Base-by-base conservation (phyloP, 2,888 invertebrate genomes). In the Drosophila nr. perissopoda region DNA sequence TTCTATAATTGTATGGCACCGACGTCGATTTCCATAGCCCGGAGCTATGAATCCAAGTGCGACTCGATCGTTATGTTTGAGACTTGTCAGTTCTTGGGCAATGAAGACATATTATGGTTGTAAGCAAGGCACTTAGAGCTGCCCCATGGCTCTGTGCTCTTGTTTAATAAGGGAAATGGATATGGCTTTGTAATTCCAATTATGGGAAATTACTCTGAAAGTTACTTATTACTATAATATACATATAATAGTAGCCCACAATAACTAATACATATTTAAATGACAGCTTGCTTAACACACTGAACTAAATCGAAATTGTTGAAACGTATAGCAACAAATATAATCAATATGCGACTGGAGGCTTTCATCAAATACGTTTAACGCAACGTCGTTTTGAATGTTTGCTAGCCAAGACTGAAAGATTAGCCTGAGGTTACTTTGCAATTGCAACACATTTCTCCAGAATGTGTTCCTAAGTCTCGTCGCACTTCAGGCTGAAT, bases 21-120 rank as follows among this genome's bases (percentile, higher is more conserved):
- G 68, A 73, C 69, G 78, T 67, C 76, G 73, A 85, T 85, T 85
- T 85, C 76, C 78, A 78, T 72, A 64, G 67, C 87, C 78, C 13
- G 51, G 13, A 71, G 69, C 57, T 69, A 65, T 54, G 73, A 78
- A 73, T 87, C 38, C 63, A 66, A 45, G 59, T 48, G 61, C 72
- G 29, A 54, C 34, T 52, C 52, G 58, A 63, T 74, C 62, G 60
- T 51, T 73, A 18, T 59, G 67, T 72, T 61, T 21, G 52, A 29
- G 48, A 57, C 62, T 68, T 78, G 76, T 69, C 74, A 74, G 77
- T 78, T 69, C 38, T 63, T 58, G 63, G 63, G 10, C 75, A 78
- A 78, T 73, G 63, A 79, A 78, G 78, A 78, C 66, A 76, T 76
- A 79, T 79, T 68, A 74, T 59, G 70, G 52, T 42, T 34, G 38